Conservation (phyloP, 2,797 vertebrate species). For the Oreonectes daqikongensis region DNA sequence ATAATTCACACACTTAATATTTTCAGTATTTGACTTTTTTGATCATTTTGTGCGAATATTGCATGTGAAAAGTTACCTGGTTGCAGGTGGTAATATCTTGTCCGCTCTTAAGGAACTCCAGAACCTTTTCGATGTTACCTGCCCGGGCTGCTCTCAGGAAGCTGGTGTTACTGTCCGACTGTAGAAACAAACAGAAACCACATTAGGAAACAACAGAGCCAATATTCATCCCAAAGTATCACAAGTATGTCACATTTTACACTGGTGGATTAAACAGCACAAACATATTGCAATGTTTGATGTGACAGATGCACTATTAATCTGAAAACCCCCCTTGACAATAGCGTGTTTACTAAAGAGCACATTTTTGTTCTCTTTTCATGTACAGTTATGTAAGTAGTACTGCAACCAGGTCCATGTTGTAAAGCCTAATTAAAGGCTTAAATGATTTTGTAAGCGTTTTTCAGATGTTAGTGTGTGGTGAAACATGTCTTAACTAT, state of each 20-base stretch:
- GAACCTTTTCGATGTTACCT: constrained; percentile 86
- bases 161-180: constrained; percentile 91
- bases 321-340: background rate
- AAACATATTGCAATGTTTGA: background rate
- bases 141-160: constrained; percentile 86
- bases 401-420: background rate
- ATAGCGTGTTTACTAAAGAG: background rate
- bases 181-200: constrained; percentile 20
- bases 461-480: background rate
- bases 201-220: background rate
- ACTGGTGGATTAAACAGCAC: background rate
- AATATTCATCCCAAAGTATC: background rate
- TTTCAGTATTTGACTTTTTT: too few relatives aligned
- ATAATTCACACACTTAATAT: too few relatives aligned
- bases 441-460: background rate
- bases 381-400: background rate
- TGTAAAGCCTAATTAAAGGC: background rate
- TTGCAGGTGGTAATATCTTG: constrained; percentile 88
- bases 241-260: background rate
- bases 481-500: background rate
- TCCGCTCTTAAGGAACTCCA: constrained; percentile 85
- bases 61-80: constrained; percentile 73
- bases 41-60: background rate
- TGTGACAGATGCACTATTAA: background rate
- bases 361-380: background rate